Conservation (phyloP, 2,113 vertebrate species). For the Colinus virginianus region DNA sequence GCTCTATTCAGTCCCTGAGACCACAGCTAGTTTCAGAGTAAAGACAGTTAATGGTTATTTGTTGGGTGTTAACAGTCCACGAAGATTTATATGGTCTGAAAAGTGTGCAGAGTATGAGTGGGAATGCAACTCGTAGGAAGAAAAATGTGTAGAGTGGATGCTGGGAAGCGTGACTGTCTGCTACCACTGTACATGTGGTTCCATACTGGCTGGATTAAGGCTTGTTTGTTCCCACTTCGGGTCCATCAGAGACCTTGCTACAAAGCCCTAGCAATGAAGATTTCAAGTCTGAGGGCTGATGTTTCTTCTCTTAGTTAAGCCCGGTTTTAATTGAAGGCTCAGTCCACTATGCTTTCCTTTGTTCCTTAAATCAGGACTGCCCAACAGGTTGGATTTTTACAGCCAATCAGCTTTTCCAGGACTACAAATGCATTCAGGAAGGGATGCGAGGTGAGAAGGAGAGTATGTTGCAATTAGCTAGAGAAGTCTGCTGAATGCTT, state of each 20-base stretch:
- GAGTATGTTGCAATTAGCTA: neutral
- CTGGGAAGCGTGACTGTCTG: neutral
- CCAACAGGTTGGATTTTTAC: neutral
- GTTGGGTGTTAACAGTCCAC: neutral
- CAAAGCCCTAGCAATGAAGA: neutral
- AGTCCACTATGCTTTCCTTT: neutral
- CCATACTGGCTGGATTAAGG: neutral
- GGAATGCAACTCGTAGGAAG: neutral
- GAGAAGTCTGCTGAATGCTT: neutral
- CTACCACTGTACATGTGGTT: fast-evolving
- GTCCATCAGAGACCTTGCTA: neutral
- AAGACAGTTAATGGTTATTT: neutral
- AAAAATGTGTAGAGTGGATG: neutral
- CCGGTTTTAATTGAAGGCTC: neutral
- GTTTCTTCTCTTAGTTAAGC: neutral
- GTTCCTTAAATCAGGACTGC: neutral
- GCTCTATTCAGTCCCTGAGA: neutral
- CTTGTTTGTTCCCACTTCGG: neutral
- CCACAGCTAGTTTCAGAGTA: neutral
- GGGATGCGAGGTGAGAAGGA: neutral
- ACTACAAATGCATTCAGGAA: neutral
- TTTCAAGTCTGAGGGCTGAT: neutral
- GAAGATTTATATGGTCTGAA: neutral
- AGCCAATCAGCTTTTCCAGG: neutral
- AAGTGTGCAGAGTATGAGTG: neutral